These are phyloP conservation scores for Tonatia bakeri DNA, from an alignment of 2,113 vertebrate species.

Conservation along the genomic window DNA sequence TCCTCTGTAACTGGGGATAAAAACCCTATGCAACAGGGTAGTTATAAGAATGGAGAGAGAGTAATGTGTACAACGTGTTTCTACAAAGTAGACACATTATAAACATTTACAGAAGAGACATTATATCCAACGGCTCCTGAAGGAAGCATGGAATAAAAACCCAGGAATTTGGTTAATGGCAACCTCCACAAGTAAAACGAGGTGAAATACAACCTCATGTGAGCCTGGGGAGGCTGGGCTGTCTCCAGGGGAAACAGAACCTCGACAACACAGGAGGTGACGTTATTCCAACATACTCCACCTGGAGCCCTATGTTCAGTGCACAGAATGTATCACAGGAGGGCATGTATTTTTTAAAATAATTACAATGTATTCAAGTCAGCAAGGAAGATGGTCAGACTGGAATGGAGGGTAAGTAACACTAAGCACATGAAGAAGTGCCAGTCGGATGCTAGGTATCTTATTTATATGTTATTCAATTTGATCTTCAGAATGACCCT, in stretches of 20 bases:
- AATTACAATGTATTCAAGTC: neutral
- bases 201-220: neutral
- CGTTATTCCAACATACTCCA: neutral
- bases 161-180: neutral
- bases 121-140: neutral
- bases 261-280: neutral
- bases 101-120: neutral
- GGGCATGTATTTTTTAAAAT: neutral
- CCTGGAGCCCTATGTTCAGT: neutral
- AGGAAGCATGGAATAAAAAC: neutral
- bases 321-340: neutral
- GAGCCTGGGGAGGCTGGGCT: neutral
- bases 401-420: neutral
- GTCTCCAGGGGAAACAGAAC: neutral
- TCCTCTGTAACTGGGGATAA: neutral
- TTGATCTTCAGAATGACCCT: neutral
- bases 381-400: neutral
- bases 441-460: rapidly evolving
- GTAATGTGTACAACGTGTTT: neutral
- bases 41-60: neutral
- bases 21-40: neutral
- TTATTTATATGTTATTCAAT: neutral
- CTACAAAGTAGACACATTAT: neutral
- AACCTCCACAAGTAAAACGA: neutral
- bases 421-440: neutral